A percentile compares a stretch with the other conserved stretches of the same genome.
Conservation (phyloP, 2,888 invertebrate genomes). For the Linhomoeus sp. region DNA sequence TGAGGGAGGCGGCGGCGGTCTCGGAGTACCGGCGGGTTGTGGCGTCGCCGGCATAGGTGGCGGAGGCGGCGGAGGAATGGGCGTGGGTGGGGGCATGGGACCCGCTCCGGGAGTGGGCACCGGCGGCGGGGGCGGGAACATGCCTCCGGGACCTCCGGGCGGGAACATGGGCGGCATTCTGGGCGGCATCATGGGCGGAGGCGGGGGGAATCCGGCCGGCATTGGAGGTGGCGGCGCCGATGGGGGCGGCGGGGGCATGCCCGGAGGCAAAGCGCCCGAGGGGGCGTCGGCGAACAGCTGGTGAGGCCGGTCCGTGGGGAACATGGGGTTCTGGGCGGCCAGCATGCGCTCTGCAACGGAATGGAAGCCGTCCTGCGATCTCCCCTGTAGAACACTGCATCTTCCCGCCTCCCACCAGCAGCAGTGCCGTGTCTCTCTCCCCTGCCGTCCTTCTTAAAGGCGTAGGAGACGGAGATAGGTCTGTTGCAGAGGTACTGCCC, state of each 20-base stretch:
- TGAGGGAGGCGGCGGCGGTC: conserved; percentile 3
- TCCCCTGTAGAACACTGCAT: no score
- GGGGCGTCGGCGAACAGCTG: conserved; percentile 75
- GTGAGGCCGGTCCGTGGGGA: conserved; percentile 67
- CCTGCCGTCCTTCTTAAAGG: conserved; percentile 95
- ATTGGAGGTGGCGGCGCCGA: conserved; percentile 7
- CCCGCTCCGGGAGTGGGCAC: neutral
- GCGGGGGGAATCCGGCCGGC: conserved; percentile 1
- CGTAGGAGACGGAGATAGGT: conserved; percentile 92
- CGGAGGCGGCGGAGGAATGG: no score
- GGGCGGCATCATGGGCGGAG: no score
- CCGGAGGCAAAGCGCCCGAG: neutral
- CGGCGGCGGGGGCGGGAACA: conserved; percentile 6
- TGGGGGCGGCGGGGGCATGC: conserved; percentile 8
- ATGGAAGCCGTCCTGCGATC: no score
- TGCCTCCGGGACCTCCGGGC: neutral
- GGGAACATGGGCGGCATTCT: no score
- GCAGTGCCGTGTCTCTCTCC: conserved; percentile 97
- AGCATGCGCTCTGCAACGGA: conserved; percentile 53
- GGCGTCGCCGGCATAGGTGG: no score
- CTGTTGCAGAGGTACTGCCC: conserved; percentile 95
- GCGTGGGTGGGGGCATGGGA: no score
- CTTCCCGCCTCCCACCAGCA: conserved; percentile 46
- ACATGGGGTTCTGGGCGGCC: conserved; percentile 91
- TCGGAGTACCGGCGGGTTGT: conserved; percentile 51